These are phyloP conservation scores for Sardinella longiceps DNA, from an alignment of 2,797 vertebrate species.

Conservation along the genomic window DNA sequence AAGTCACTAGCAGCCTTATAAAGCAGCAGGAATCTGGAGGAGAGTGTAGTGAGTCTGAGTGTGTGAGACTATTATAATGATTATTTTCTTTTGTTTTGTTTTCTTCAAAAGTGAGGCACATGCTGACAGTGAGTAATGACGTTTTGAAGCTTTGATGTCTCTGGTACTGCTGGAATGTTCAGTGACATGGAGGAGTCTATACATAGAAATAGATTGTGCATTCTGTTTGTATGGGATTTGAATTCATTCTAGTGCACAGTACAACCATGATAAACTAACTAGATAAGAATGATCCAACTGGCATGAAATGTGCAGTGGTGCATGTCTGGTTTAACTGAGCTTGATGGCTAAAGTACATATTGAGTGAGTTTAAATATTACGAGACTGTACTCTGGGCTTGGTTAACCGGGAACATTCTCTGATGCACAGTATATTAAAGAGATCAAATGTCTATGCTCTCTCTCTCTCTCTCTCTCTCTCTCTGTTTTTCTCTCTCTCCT, in stretches of 20 bases:
- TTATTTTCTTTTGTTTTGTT: constrained; percentile 1
- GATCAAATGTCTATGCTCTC: neutral
- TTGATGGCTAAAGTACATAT: neutral
- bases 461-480: constrained; percentile 27
- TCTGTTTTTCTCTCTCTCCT: constrained; percentile 42
- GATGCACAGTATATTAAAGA: neutral
- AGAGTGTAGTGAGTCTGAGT: neutral
- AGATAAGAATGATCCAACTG: neutral
- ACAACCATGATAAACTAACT: neutral
- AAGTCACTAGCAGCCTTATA: neutral
- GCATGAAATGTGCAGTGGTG: neutral
- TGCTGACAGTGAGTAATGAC: neutral
- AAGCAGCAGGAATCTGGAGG: neutral
- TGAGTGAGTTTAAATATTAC: constrained; percentile 8
- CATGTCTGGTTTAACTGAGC: neutral
- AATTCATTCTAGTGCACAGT: neutral
- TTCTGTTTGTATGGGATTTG: neutral
- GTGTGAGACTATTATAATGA: neutral
- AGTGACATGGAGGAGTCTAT: neutral
- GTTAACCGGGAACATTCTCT: neutral
- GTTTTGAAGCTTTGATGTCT: neutral
- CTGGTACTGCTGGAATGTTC: constrained; percentile 8
- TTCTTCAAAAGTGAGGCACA: neutral
- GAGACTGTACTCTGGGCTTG: neutral
- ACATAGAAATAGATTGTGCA: neutral